These are phyloP conservation scores for Psittacula echo DNA, from an alignment of 2,797 vertebrate genomes.

Conservation along the genomic window DNA sequence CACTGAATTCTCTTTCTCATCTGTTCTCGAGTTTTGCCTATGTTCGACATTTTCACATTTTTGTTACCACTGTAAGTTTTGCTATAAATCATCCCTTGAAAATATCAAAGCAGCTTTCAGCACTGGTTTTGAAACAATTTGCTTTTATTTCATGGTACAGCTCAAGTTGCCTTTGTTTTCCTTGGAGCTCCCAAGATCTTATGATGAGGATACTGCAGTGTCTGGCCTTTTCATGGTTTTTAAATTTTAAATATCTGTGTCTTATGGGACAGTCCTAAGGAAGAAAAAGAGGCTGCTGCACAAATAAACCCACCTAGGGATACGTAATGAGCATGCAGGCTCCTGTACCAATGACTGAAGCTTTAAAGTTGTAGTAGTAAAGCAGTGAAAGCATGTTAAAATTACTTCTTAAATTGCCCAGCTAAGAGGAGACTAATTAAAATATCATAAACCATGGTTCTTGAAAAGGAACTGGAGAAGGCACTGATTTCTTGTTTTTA, in stretches of 20 bases:
- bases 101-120: background rate
- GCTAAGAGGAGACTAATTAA: conserved; percentile 13
- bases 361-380: background rate
- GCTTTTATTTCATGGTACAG: background rate
- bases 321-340: background rate
- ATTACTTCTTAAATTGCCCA: background rate
- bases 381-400: background rate
- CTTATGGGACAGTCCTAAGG: background rate
- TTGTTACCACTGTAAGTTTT: background rate
- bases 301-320: background rate
- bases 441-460: background rate
- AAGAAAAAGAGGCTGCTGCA: background rate
- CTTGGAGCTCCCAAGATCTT: background rate
- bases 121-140: background rate
- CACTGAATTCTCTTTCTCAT: background rate
- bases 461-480: conserved; percentile 17
- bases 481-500: conserved; percentile 1
- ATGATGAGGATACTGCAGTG: background rate
- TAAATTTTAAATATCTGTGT: background rate
- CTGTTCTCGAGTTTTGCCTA: background rate
- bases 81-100: background rate
- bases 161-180: background rate
- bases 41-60: background rate
- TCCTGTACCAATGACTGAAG: background rate
- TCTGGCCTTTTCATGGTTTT: background rate